Base-by-base conservation (phyloP, 1,140 invertebrate species). In the Adoxophyes honmai region DNA sequence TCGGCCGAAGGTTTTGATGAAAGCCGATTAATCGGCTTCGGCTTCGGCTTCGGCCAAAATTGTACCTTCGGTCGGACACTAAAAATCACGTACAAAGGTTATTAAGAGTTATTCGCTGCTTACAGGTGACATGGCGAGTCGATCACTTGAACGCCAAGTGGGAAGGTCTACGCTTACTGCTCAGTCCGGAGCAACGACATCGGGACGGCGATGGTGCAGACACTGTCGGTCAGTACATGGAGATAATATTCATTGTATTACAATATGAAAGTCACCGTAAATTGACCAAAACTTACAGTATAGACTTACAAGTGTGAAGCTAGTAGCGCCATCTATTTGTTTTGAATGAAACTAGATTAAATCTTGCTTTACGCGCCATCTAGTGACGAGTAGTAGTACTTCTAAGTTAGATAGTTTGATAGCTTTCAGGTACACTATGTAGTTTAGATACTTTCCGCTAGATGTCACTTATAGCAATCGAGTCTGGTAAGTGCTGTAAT, bases 111-210 rank as follows among this genome's bases (percentile, higher is more conserved):
- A 51, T 35, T 52, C 39, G 59, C 52, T 18, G 0, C 57, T 64
- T 51, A 0, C 42, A 96, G 91, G 93, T 96, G 52, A 91, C 91
- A 54, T 93, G 93, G 91, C 91, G 94, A 57, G 90, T 90, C 48
- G 88, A 89, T 57, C 92, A 94, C 72, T 90, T 96, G 44, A 95
- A 95, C 70, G 91, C 91, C 52, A 95, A 95, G 81, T 96, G 95
- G 95, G 92, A 94, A 71, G 90, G 91, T 57, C 89, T 95, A 10
- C 73, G 78, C 3, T 57, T 83, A 53, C 62, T 86, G 42, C 71
- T 88, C 11, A 88, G 70, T 57, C 82, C 82, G 9, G 85, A 88
- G 56, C 79, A 84, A 62, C 72, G 71, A 64, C 64, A 70, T 34
- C 67, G 55, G 8, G 73, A 81, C 35, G 84, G 72, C 42, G 80